Conservation (phyloP, 2,113 vertebrate species). For the Ariopsis seemanni region DNA sequence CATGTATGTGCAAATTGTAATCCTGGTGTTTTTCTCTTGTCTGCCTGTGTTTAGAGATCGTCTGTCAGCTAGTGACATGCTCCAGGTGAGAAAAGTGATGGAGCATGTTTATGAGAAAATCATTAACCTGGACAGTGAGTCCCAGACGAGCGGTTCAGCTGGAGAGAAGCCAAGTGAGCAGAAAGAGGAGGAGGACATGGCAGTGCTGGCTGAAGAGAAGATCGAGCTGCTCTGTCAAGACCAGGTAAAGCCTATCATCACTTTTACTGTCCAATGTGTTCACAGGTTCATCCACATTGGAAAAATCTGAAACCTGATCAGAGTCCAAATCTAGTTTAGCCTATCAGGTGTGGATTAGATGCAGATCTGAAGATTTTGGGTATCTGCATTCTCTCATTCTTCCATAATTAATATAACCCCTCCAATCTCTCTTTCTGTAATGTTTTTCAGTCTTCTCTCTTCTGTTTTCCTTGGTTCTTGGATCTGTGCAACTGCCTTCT, state of each 20-base stretch:
- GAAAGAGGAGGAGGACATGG: slow-evolving; percentile 97
- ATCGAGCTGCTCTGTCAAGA: slow-evolving; percentile 98
- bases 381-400: background rate
- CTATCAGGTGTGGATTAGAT: background rate
- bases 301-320: background rate
- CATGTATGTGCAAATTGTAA: background rate
- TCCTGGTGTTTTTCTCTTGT: background rate
- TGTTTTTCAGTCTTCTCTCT: background rate
- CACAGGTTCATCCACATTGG: background rate
- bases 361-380: background rate
- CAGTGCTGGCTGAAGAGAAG: slow-evolving; percentile 96
- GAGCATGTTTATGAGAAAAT: slow-evolving; percentile 99
- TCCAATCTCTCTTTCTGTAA: background rate
- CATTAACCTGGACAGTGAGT: slow-evolving; percentile 96
- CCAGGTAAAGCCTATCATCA: slow-evolving; percentile 76
- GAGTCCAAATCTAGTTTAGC: background rate
- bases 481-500: background rate
- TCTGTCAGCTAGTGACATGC: slow-evolving; percentile 97
- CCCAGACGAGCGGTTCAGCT: slow-evolving; percentile 91
- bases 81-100: slow-evolving; percentile 98
- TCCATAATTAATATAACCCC: background rate
- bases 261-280: background rate
- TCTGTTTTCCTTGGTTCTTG: background rate
- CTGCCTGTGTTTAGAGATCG: slow-evolving; percentile 78
- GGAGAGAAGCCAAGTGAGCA: slow-evolving; percentile 93